Conservation (phyloP, 2,113 vertebrate genomes). For the Grammomys dolichurus region DNA sequence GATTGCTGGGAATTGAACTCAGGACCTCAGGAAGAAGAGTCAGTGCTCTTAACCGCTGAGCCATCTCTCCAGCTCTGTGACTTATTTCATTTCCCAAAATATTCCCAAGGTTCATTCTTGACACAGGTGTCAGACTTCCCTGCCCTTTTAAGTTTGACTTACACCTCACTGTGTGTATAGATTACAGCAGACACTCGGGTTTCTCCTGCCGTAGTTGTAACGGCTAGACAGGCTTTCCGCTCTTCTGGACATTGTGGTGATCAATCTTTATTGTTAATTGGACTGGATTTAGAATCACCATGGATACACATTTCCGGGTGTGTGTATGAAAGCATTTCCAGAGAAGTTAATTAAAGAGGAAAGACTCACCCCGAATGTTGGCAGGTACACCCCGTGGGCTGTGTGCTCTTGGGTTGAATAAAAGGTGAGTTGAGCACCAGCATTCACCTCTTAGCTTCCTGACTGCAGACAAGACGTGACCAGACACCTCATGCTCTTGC, state of each 20-base stretch:
- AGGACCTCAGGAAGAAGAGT: no score
- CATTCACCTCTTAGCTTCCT: neutral
- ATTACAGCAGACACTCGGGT: accelerated
- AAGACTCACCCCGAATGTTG: neutral
- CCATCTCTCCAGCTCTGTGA: neutral
- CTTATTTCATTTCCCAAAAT: neutral
- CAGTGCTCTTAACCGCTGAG: no score
- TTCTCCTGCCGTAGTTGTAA: accelerated
- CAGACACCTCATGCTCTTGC: neutral
- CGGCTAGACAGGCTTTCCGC: accelerated
- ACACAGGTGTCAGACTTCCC: neutral
- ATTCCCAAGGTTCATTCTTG: neutral
- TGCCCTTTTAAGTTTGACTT: neutral
- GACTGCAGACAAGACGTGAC: neutral
- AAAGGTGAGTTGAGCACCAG: neutral
- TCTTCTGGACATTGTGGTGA: neutral
- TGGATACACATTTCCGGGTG: neutral
- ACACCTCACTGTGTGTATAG: accelerated
- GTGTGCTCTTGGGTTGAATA: neutral
- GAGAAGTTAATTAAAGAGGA: neutral
- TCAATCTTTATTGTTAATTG: neutral
- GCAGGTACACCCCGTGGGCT: neutral
- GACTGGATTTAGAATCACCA: neutral
- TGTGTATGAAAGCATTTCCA: neutral
- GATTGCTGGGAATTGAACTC: no score